Conservation (phyloP, 2,113 vertebrate genomes). For the Hypanus sabinus region DNA sequence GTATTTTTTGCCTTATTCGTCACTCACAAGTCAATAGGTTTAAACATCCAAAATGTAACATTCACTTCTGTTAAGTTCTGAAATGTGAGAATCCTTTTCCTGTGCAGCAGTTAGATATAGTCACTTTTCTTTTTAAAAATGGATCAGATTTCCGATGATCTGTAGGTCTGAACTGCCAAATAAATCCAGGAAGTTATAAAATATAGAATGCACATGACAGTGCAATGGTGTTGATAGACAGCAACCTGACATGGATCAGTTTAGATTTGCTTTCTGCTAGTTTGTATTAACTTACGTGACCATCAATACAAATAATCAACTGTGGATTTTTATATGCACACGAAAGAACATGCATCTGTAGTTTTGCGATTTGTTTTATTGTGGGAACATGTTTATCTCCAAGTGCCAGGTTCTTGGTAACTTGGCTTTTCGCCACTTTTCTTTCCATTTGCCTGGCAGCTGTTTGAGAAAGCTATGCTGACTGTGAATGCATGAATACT, state of each 20-base stretch:
- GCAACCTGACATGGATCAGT: constrained; percentile 18
- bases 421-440: constrained; percentile 25
- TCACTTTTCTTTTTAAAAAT: constrained; percentile 31
- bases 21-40: constrained; percentile 4
- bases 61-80: constrained; percentile 32
- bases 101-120: constrained; percentile 36
- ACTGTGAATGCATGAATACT: constrained; percentile 25
- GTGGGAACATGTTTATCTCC: constrained; percentile 34
- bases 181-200: constrained; percentile 37
- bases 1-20: constrained; percentile 10
- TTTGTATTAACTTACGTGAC: neutral
- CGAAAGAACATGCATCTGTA: constrained; percentile 30
- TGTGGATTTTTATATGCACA: constrained; percentile 2
- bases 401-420: constrained; percentile 27
- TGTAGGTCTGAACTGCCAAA: constrained; percentile 22
- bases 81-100: constrained; percentile 34
- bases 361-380: constrained; percentile 30
- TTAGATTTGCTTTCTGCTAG: neutral
- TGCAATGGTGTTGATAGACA: constrained; percentile 16
- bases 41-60: constrained; percentile 28
- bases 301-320: constrained; percentile 22
- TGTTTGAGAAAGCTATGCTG: constrained; percentile 31
- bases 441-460: constrained; percentile 36
- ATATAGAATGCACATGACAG: constrained; percentile 32
- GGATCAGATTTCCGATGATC: constrained; percentile 37